phyloP scores from a whole-genome alignment of 2,113 vertebrate genomes.

The Cervus canadensis region DNA sequence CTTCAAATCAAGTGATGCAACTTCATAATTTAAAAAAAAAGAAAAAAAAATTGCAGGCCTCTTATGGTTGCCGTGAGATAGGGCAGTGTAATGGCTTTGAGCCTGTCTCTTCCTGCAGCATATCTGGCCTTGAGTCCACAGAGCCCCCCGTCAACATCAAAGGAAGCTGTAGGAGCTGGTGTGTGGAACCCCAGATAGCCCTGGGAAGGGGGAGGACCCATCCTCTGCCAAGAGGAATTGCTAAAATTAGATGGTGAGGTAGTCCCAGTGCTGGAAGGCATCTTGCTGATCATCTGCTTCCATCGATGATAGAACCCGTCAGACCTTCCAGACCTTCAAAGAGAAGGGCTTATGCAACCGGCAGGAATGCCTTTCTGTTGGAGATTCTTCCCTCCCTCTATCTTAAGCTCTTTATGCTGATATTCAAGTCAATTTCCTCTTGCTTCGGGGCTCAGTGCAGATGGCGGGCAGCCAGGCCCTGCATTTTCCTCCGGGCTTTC shows the following conservation, averaged over 20 bases:
- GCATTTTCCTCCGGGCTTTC: not conserved
- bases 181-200: slow-evolving; percentile 57
- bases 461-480: not conserved
- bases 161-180: slow-evolving; percentile 41
- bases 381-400: not conserved
- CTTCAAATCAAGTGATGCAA: not conserved
- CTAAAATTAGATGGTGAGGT: slow-evolving; percentile 60
- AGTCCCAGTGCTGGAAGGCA: not conserved
- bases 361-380: not conserved
- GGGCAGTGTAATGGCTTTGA: not conserved
- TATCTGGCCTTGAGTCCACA: slow-evolving; percentile 39
- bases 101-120: not conserved
- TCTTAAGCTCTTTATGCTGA: not conserved
- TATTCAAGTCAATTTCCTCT: not conserved
- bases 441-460: not conserved
- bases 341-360: not conserved
- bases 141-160: slow-evolving; percentile 37
- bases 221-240: slow-evolving; percentile 20
- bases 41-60: not conserved
- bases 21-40: not conserved
- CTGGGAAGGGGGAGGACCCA: not conserved
- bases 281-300: not conserved
- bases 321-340: not conserved
- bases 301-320: not conserved
- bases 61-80: not conserved